A percentile compares a stretch with the other conserved stretches of the same genome.
Conservation (phyloP, 23 tunicate species). For the Styela clava region DNA sequence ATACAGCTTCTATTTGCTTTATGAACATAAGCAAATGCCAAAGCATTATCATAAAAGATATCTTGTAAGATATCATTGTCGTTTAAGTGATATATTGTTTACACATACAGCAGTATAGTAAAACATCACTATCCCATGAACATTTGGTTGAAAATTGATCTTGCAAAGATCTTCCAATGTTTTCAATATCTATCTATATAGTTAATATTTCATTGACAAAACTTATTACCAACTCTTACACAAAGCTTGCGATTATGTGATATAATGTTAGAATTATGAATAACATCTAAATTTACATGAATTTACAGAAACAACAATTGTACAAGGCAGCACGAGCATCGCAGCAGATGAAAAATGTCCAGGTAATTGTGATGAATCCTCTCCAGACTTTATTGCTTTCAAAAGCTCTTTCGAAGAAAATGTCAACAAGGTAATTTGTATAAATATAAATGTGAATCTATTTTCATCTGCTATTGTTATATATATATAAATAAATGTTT, state of each 20-base stretch:
- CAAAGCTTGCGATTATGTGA: no score
- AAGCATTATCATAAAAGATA: not conserved
- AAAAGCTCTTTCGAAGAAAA: slow-evolving; percentile 31
- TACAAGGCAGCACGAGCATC: slow-evolving; percentile 47
- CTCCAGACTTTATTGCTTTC: slow-evolving; percentile 29
- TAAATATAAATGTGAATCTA: not conserved
- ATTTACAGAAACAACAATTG: slow-evolving; percentile 51
- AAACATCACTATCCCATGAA: no score
- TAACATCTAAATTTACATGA: no score
- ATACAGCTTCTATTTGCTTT: not conserved
- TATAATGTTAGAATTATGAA: no score
- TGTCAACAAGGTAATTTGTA: slow-evolving; percentile 37
- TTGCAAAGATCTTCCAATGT: no score
- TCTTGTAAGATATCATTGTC: not conserved
- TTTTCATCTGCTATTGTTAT: not conserved
- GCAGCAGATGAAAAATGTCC: slow-evolving; percentile 63
- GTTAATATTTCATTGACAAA: no score
- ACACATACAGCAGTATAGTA: slow-evolving; percentile 44
- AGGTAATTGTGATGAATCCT: slow-evolving; percentile 41
- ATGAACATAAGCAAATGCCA: not conserved
- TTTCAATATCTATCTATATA: no score
- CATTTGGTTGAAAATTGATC: no score
- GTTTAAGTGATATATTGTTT: not conserved
- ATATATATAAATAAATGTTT: no score
- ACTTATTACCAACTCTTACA: no score